phyloP scores from a whole-genome alignment of 2,113 vertebrate genomes.

The Pelodiscus sinensis region DNA sequence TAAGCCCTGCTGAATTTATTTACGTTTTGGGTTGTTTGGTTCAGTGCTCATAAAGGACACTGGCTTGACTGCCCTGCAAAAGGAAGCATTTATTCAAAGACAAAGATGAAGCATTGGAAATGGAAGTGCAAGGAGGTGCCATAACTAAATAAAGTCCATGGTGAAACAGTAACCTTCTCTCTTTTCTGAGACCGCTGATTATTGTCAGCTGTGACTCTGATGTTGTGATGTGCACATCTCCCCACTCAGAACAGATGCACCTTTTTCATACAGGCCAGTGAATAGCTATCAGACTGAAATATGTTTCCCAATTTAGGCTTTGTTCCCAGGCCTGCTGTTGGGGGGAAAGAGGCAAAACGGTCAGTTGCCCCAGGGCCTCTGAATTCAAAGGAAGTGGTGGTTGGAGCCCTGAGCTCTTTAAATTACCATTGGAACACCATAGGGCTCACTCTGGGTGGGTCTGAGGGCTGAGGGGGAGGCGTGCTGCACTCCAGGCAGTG shows the following conservation, averaged over 20 bases:
- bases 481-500: too few relatives aligned
- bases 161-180: neutral
- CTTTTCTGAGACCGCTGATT: neutral
- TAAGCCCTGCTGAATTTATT: neutral
- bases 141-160: neutral
- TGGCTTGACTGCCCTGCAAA: neutral
- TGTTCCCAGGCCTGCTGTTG: too few relatives aligned
- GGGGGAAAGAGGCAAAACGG: too few relatives aligned
- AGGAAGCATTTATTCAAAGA: neutral
- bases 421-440: too few relatives aligned
- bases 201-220: neutral
- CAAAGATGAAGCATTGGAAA: neutral
- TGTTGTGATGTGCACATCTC: neutral
- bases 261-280: neutral
- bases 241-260: neutral
- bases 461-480: too few relatives aligned
- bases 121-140: neutral
- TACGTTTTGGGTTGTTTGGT: neutral
- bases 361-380: too few relatives aligned
- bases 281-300: neutral
- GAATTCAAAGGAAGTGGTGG: too few relatives aligned
- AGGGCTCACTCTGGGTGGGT: too few relatives aligned
- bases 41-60: neutral
- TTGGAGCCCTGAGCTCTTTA: too few relatives aligned
- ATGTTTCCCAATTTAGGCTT: neutral